These are phyloP conservation scores for Drosophila tristis DNA, from an alignment of 1,140 invertebrate species.

Conservation along the genomic window DNA sequence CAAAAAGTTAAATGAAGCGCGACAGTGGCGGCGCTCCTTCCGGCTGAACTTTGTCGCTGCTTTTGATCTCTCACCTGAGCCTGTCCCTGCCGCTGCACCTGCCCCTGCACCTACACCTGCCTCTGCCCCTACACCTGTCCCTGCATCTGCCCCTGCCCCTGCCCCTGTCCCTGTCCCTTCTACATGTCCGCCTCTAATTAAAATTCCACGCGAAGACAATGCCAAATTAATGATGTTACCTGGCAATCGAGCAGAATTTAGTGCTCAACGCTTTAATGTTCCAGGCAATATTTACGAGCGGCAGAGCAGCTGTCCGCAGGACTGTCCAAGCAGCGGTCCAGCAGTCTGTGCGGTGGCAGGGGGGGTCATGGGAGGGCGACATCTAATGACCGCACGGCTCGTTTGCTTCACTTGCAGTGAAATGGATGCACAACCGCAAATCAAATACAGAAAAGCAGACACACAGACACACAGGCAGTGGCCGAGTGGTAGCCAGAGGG, in stretches of 20 bases:
- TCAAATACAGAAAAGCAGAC: conserved; percentile 67
- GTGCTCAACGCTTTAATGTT: conserved; percentile 52
- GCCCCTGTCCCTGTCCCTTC: background rate
- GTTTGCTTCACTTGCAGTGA: conserved; percentile 80
- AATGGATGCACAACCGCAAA: conserved; percentile 81
- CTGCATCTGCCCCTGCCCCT: background rate
- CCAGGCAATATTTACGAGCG: conserved; percentile 31
- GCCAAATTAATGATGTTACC: conserved; percentile 51
- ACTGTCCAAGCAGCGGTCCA: conserved; percentile 23
- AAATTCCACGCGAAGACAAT: conserved; percentile 45
- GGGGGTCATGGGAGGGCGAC: conserved; percentile 20
- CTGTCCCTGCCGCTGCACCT: background rate
- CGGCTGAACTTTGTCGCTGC: conserved; percentile 57
- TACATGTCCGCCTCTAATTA: conserved; percentile 53
- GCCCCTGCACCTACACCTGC: background rate
- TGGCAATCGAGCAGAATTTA: conserved; percentile 48
- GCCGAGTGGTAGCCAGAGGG: background rate
- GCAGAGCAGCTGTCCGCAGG: background rate
- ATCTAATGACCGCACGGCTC: conserved; percentile 78
- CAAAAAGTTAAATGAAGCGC: conserved; percentile 66
- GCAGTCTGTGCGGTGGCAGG: conserved; percentile 21
- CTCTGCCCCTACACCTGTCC: background rate
- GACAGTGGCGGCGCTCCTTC: background rate
- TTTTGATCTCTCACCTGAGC: conserved; percentile 43
- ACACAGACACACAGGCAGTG: background rate